Evolutionary conservation across 1,140 invertebrate genomes (phyloP).

Genomic region (Ectropis grisescens): DNA sequence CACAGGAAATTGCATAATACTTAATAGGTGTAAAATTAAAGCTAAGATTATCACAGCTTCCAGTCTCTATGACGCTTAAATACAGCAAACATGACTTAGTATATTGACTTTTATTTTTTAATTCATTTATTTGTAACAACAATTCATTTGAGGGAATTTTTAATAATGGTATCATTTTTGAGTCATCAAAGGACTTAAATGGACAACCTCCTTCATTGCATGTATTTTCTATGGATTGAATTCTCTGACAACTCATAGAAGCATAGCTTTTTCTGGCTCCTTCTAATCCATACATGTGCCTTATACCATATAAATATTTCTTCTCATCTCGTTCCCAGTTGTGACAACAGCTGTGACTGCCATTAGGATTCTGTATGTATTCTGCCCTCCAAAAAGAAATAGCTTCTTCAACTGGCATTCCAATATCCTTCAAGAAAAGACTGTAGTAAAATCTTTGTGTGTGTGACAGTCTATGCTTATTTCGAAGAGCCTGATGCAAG

Average conservation of each 20-base stretch:
- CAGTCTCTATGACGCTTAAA: slow-evolving; percentile 13
- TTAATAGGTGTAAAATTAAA: slow-evolving; percentile 47
- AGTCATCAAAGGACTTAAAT: slow-evolving; percentile 71
- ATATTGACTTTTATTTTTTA: slow-evolving; percentile 25
- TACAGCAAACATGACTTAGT: slow-evolving; percentile 34
- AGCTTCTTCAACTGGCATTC: slow-evolving; percentile 75
- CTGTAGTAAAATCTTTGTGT: slow-evolving; percentile 79
- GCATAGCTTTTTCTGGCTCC: slow-evolving; percentile 75
- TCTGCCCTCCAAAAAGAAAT: slow-evolving; percentile 77
- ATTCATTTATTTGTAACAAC: slow-evolving; percentile 31
- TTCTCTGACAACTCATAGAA: slow-evolving; percentile 68
- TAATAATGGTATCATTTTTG: slow-evolving; percentile 56
- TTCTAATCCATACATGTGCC: slow-evolving; percentile 81
- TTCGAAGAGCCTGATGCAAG: slow-evolving; percentile 74
- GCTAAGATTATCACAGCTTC: slow-evolving; percentile 26
- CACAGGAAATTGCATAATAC: slow-evolving; percentile 18
- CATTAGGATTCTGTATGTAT: slow-evolving; percentile 71
- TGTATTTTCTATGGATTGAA: slow-evolving; percentile 60
- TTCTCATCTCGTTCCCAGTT: slow-evolving; percentile 75
- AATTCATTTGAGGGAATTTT: slow-evolving; percentile 14
- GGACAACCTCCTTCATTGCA: slow-evolving; percentile 74
- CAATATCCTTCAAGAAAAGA: slow-evolving; percentile 79
- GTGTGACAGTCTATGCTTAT: slow-evolving; percentile 80
- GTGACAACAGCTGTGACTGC: slow-evolving; percentile 70
- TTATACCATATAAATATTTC: slow-evolving; percentile 78